Evolutionary conservation across 2,797 vertebrate species (phyloP).

Genomic region (Apogon hyalosoma): DNA sequence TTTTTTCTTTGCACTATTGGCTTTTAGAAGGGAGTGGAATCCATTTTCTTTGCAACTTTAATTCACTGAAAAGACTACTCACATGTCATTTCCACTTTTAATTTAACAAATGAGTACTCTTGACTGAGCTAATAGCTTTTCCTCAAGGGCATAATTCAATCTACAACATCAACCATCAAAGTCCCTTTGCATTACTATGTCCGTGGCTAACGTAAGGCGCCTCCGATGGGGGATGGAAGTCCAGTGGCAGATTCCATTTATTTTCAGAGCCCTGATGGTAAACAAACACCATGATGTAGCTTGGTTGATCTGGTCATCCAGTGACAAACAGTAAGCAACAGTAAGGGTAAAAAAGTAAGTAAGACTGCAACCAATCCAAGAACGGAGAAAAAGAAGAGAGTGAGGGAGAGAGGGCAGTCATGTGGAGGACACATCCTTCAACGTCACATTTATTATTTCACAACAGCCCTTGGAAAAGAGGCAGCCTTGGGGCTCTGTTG

Average conservation of each 20-base stretch:
- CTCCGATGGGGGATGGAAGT: conserved; percentile 66
- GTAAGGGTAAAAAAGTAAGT: neutral
- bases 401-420: conserved; percentile 56
- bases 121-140: conserved; percentile 89
- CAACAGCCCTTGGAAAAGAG: conserved; percentile 65
- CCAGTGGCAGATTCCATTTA: conserved; percentile 74
- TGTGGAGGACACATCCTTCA: conserved; percentile 76
- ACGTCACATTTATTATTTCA: conserved; percentile 78
- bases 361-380: conserved; percentile 15
- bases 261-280: conserved; percentile 70
- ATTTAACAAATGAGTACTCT: conserved; percentile 87
- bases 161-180: conserved; percentile 87
- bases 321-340: conserved; percentile 45
- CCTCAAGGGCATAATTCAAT: conserved; percentile 89
- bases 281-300: conserved; percentile 73
- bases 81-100: conserved; percentile 89
- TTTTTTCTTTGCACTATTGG: conserved; percentile 53
- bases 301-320: conserved; percentile 41
- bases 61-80: conserved; percentile 84
- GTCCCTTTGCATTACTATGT: conserved; percentile 79
- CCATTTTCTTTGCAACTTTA: conserved; percentile 80
- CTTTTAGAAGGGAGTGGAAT: conserved; percentile 65
- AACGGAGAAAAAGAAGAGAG: conserved; percentile 23
- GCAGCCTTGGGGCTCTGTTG: conserved; percentile 54
- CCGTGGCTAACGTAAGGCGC: conserved; percentile 78